These are phyloP conservation scores for Nephila pilipes DNA, from an alignment of 1,140 invertebrate genomes.

Conservation along the genomic window DNA sequence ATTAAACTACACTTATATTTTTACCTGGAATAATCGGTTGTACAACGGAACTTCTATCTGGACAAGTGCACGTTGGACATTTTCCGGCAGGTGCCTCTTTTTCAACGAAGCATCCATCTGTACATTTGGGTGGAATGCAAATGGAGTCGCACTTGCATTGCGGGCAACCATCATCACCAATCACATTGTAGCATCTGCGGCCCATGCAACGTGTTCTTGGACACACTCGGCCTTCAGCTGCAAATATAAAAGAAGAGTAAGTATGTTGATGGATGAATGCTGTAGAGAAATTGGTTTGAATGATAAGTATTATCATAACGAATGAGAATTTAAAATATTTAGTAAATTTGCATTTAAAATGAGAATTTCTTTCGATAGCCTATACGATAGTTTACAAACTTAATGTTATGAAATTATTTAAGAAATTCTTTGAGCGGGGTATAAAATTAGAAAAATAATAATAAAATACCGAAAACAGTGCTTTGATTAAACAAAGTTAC, in stretches of 20 bases:
- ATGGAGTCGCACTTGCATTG: conserved; percentile 73
- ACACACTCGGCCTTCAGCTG: conserved; percentile 67
- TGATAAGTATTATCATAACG: no score
- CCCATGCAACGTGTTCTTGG: conserved; percentile 59
- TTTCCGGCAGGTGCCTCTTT: conserved; percentile 60
- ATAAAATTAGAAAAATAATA: no score
- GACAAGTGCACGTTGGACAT: conserved; percentile 67
- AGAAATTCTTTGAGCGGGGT: no score
- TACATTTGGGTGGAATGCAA: conserved; percentile 65
- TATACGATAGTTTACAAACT: no score
- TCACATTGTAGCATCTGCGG: conserved; percentile 59
- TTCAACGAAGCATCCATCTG: conserved; percentile 48
- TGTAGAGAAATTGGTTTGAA: no score
- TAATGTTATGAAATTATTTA: no score
- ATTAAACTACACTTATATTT: no score
- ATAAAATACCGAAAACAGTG: no score
- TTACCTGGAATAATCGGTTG: conserved; percentile 58
- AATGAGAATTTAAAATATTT: no score
- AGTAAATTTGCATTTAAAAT: no score
- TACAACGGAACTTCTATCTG: conserved; percentile 10
- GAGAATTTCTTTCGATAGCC: no score
- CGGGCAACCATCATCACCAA: conserved; percentile 70
- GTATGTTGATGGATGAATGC: not conserved
- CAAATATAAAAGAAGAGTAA: not conserved
- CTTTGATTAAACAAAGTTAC: no score